Percentiles rank a stretch among this genome's conserved stretches.
Conservation (phyloP, 53 echinoderm and acorn worm genomes). For the Echinometra lucunter region DNA sequence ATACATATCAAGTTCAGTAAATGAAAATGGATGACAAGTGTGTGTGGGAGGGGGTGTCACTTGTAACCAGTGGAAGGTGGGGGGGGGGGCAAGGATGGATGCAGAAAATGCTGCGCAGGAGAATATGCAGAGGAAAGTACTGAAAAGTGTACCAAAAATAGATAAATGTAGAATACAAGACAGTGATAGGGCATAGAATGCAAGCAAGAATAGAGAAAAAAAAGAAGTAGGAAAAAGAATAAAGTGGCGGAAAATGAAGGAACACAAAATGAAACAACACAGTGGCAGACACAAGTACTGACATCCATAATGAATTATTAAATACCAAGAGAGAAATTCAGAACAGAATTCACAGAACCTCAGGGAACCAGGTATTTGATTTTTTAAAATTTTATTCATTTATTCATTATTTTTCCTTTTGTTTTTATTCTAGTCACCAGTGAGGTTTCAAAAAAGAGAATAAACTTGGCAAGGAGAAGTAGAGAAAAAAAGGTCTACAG, state of each 20-base stretch:
- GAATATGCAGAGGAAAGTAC: background rate
- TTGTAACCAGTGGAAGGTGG: background rate
- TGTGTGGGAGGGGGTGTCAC: too few relatives aligned
- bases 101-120: too few relatives aligned
- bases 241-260: background rate
- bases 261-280: background rate
- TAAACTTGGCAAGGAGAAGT: background rate
- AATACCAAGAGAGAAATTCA: background rate
- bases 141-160: background rate
- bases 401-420: too few relatives aligned
- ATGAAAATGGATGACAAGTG: background rate
- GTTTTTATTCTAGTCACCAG: background rate
- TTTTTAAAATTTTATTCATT: too few relatives aligned
- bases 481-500: background rate
- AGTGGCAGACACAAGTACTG: background rate
- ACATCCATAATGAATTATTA: background rate
- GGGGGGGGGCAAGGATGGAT: background rate
- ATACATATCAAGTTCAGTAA: conserved; percentile 28
- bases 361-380: too few relatives aligned
- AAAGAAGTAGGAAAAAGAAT: background rate
- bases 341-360: background rate
- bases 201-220: background rate
- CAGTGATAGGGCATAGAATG: background rate
- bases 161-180: background rate
- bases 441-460: background rate